Conservation (phyloP, 2,113 vertebrate genomes). For the Peucedramus taeniatus region DNA sequence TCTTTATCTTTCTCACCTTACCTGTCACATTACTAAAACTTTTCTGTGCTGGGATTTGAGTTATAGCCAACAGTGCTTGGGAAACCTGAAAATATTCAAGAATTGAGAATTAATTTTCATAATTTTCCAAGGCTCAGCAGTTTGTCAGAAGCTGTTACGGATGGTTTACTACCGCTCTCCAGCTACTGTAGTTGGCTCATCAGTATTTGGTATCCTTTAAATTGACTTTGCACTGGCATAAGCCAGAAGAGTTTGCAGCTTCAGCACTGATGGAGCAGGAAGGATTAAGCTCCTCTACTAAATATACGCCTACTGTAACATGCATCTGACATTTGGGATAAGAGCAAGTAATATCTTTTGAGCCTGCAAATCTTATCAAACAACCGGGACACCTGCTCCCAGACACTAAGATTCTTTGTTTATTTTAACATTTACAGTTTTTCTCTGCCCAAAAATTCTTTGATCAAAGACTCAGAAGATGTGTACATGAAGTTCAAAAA, state of each 20-base stretch:
- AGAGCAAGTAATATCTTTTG: background rate
- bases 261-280: background rate
- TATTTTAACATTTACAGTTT: background rate
- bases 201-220: background rate
- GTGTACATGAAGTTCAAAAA: background rate
- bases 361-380: background rate
- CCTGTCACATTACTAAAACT: background rate
- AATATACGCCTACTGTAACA: background rate
- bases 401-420: background rate
- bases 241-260: background rate
- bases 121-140: background rate
- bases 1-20: background rate
- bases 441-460: background rate
- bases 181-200: background rate
- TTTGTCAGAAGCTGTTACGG: background rate
- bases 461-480: background rate
- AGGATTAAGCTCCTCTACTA: background rate
- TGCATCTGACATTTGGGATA: background rate
- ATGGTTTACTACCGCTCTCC: background rate
- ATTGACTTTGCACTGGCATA: background rate
- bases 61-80: background rate
- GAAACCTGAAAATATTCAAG: background rate
- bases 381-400: background rate
- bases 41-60: background rate
- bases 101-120: background rate